These are phyloP conservation scores for Helicoverpa assulta DNA, from an alignment of 2,888 invertebrate genomes.

Conservation along the genomic window DNA sequence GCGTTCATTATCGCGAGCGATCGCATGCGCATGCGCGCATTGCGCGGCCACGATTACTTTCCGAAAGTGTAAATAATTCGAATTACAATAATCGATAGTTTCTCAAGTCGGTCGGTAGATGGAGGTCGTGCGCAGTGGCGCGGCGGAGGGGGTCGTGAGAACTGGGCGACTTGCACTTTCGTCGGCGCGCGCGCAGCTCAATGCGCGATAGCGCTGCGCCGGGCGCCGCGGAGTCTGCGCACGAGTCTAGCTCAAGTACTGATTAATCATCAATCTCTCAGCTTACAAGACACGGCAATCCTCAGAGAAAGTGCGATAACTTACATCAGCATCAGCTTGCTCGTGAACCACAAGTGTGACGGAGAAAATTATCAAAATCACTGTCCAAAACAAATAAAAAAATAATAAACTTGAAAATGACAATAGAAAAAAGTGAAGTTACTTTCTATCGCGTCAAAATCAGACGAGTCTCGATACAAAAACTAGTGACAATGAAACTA, in stretches of 20 bases:
- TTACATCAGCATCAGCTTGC: slow-evolving; percentile 47
- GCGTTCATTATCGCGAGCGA: slow-evolving; percentile 71
- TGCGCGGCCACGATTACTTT: slow-evolving; percentile 72
- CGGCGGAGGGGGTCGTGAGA: slow-evolving; percentile 82
- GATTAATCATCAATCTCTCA: slow-evolving; percentile 77
- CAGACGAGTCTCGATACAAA: slow-evolving; percentile 71
- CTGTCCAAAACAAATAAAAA: slow-evolving; percentile 60
- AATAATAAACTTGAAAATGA: slow-evolving; percentile 70
- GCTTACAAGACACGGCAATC: slow-evolving; percentile 60
- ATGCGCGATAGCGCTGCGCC: slow-evolving; percentile 72
- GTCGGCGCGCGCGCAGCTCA: slow-evolving; percentile 77
- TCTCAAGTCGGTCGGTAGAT: slow-evolving; percentile 70
- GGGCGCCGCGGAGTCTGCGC: slow-evolving; percentile 84
- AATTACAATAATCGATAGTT: slow-evolving; percentile 81
- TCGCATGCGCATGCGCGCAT: slow-evolving; percentile 73
- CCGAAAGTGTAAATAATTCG: slow-evolving; percentile 83
- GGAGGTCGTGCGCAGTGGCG: slow-evolving; percentile 64
- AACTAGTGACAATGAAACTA: slow-evolving; percentile 75
- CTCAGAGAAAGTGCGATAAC: slow-evolving; percentile 67
- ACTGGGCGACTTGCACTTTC: slow-evolving; percentile 89
- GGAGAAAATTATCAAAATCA: slow-evolving; percentile 55
- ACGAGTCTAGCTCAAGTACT: slow-evolving; percentile 75
- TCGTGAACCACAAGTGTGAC: slow-evolving; percentile 41
- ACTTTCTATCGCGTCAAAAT: slow-evolving; percentile 79
- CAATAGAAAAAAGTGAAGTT: slow-evolving; percentile 75